A percentile compares a stretch with the other conserved stretches of the same genome.
These are phyloP conservation scores for Vanacampus margaritifer DNA, from an alignment of 2,113 vertebrate genomes.

Conservation along the genomic window DNA sequence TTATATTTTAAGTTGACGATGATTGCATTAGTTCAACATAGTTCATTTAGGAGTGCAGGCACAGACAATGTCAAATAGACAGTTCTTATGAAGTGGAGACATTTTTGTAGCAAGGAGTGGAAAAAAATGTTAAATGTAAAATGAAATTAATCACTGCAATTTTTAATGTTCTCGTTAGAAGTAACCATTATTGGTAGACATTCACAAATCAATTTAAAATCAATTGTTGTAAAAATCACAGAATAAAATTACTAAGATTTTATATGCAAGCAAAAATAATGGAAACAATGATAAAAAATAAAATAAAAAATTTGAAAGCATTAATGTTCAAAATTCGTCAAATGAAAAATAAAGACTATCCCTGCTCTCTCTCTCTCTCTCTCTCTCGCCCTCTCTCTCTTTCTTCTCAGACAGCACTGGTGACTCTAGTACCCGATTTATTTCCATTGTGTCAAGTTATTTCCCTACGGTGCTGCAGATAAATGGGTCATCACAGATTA, in stretches of 20 bases:
- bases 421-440: slow-evolving; percentile 7
- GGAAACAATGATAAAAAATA: neutral
- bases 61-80: too few species aligned
- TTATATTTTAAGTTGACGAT: neutral
- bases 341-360: neutral
- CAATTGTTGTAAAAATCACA: neutral
- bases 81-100: neutral
- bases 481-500: slow-evolving; percentile 46
- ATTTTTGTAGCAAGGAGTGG: neutral
- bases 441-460: slow-evolving; percentile 24
- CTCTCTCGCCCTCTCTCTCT: neutral
- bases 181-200: neutral
- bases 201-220: neutral
- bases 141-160: neutral
- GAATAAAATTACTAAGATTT: neutral
- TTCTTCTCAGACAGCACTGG: neutral
- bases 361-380: slow-evolving; percentile 5
- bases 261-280: neutral
- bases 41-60: neutral
- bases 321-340: neutral
- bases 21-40: neutral
- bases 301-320: neutral
- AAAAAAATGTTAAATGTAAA: neutral
- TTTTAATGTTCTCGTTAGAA: neutral
- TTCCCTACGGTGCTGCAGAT: slow-evolving; percentile 39